A percentile compares a stretch with the other conserved stretches of the same genome.
Conservation (phyloP, 2,113 vertebrate species). For the Thinocorus orbignyianus region DNA sequence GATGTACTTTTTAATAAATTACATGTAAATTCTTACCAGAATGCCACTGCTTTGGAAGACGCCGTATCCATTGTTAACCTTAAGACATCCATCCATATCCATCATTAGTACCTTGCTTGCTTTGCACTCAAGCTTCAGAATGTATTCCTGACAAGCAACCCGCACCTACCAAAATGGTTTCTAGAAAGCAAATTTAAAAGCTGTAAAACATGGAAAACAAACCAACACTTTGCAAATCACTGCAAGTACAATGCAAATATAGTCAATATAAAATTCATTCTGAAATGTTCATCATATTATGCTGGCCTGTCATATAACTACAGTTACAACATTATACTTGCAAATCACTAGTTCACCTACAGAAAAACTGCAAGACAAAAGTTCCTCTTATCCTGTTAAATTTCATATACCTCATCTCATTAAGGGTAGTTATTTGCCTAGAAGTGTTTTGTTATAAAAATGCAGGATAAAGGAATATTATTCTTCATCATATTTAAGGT, state of each 20-base stretch:
- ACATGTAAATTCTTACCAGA: constrained; percentile 42
- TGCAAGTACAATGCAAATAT: not conserved
- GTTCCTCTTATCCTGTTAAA: not conserved
- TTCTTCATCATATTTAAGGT: not conserved
- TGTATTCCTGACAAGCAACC: not conserved
- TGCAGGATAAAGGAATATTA: not conserved
- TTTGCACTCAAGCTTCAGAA: not conserved
- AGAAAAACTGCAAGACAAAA: not conserved
- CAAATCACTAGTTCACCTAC: not conserved
- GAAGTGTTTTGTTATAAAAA: not conserved
- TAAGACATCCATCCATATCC: not conserved
- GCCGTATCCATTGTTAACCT: not conserved
- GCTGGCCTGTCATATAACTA: not conserved
- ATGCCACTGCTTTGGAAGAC: not conserved
- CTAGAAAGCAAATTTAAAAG: constrained; percentile 35
- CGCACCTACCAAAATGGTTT: not conserved
- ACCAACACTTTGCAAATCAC: not conserved
- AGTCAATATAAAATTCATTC: not conserved
- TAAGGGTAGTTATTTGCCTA: not conserved
- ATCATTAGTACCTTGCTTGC: not conserved
- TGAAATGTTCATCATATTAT: not conserved
- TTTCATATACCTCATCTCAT: not conserved
- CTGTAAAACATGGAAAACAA: constrained; percentile 11
- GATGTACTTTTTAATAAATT: not conserved
- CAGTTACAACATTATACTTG: not conserved